Base-by-base conservation (phyloP, 2,888 invertebrate species). In the Amorpha juglandis region DNA sequence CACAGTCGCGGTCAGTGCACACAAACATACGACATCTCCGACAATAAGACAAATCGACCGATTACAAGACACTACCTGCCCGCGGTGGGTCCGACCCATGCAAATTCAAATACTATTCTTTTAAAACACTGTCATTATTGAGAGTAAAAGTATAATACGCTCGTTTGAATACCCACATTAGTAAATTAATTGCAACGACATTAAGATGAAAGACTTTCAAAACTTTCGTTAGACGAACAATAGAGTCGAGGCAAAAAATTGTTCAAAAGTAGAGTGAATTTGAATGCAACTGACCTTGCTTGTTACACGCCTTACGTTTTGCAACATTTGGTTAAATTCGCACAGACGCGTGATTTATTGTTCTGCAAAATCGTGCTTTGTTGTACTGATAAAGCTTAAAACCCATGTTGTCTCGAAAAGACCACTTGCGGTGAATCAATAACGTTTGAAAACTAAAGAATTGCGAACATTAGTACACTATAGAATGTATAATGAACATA, bases 41-140 rank as follows among this genome's bases (percentile, higher is more conserved):
- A 91, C 90, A 91, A 90, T 88, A 90, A 92, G 92, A 93, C 93
- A 92, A 92, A 93, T 92, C 88, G 89, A 77, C 84, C 90, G 92
- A 92, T 92, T 92, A 91, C 87, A 72, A 86, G 80, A 81, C 91
- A 86, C 90, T 92, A 92, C 92, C 92, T 92, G 90, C 87, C 78
- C 79, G 83, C 80, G 89, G 91, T 87, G 81, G 91, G 89, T 88
- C 89, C 80, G 67, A 66, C 74, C 80, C 82, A 89, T 88, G 91
- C 90, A 88, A 90, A 91, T 89, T 80, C 78, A 72, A 71, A 76
- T 84, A 80, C 75, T 69, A 68, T 74, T 80, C 81, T 83, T 81
- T 78, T 70, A 78, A 78, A 82, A 82, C 82, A 82, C 83, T 82
- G 74, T 74, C 78, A 75, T 83, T 77, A 81, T 82, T 81, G 87